Percentiles rank a stretch among this genome's conserved stretches.
Evolutionary conservation across 2,797 vertebrate genomes (phyloP).

Genomic region (Gila robusta): DNA sequence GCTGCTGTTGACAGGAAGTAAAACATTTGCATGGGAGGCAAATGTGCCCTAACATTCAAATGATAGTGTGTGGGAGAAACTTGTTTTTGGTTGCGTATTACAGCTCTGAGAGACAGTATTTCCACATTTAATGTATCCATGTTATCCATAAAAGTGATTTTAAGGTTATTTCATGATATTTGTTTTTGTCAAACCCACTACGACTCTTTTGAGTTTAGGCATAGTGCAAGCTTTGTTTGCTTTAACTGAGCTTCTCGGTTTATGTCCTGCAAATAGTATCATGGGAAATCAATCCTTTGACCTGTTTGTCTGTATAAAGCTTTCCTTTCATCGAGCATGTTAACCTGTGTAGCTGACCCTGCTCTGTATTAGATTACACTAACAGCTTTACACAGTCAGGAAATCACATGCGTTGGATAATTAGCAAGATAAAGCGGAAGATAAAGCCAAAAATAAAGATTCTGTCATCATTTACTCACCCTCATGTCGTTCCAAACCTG

Average conservation of each 20-base stretch:
- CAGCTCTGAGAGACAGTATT: neutral
- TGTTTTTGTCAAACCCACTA: neutral
- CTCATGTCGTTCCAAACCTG: neutral
- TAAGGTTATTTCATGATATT: neutral
- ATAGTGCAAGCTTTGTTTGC: constrained; percentile 19
- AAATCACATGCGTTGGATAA: constrained; percentile 22
- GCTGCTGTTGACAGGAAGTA: no score
- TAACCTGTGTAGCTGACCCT: neutral
- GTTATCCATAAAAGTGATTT: neutral
- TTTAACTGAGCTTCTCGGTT: constrained; percentile 2
- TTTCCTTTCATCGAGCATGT: constrained; percentile 20
- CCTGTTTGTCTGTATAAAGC: constrained; percentile 14
- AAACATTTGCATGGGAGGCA: neutral
- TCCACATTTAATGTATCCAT: no score
- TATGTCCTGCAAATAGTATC: neutral
- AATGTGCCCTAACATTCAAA: neutral
- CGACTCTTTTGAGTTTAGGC: neutral
- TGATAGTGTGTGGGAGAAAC: neutral
- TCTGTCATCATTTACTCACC: neutral
- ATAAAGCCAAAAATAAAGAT: neutral
- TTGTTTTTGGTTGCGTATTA: neutral
- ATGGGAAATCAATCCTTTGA: constrained; percentile 21
- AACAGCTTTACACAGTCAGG: neutral
- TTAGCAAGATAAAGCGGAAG: neutral
- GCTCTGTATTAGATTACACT: constrained; percentile 22